Base-by-base conservation (phyloP, 1,140 invertebrate genomes). In the Chymomyza costata region DNA sequence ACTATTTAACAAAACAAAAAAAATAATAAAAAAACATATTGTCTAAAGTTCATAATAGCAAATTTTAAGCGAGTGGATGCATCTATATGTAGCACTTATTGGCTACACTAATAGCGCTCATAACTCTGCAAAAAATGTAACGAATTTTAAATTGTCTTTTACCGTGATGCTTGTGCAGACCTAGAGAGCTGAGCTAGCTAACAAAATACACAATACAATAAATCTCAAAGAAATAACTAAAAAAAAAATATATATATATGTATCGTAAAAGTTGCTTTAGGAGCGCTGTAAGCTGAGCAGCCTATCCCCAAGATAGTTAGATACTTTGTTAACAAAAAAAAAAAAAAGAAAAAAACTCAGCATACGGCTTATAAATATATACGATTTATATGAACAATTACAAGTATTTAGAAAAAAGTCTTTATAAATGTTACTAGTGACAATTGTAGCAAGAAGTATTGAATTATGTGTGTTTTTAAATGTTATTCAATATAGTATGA, bases 401-500 rank as follows among this genome's bases (percentile, higher is more conserved):
- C 41, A 49, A 13, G 48, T 50, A 67, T 38, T 53, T 34, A 35
- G 48, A 63, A 25, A 51, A 32, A 43, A 45, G 53, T 52, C 58
- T 71, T 50, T 64, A 68, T 64, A 78, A 78, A 78, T 78, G 71
- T 78, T 74, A 74, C 45, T 65, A 83, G 59, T 60, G 71, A 47
- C 64, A 71, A 83, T 58, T 60, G 68, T 78, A 83, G 76, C 59
- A 56, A 74, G 55, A 56, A 71, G 53, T 67, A 58, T 73, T 73
- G 63, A 73, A 67, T 66, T 65, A 46, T 71, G 58, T 71, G 70
- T 76, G 70, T 78, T 76, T 76, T 82, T 76, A 67, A 83, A 82
- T 83, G 80, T 78, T 83, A 82, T 67, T 59, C 47, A 85, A 74
- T 73, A 84, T 80, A 63, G 67, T 84, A 62, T 85, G 54, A 68